Percentiles rank a stretch among this genome's conserved stretches.
Conservation (phyloP, 2,888 invertebrate genomes). For the Acleris literana region DNA sequence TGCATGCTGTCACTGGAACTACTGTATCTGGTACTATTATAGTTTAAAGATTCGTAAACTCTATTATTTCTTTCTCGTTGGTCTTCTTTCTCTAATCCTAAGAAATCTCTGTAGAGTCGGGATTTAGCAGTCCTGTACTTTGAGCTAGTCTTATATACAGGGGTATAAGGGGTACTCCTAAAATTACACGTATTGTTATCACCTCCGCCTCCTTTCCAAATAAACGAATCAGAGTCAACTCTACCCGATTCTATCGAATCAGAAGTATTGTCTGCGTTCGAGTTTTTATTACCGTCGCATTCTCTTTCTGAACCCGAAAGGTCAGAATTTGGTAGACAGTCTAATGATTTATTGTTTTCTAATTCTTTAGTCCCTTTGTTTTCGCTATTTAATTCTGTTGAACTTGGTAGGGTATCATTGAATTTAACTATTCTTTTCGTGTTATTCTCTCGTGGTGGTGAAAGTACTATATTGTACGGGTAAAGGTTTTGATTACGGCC, state of each 20-base stretch:
- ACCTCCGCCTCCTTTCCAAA: slow-evolving; percentile 53
- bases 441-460: slow-evolving; percentile 63
- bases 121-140: slow-evolving; percentile 53
- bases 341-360: background rate
- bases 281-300: slow-evolving; percentile 39
- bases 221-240: slow-evolving; percentile 59
- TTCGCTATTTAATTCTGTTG: background rate
- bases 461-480: slow-evolving; percentile 74
- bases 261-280: slow-evolving; percentile 47
- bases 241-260: slow-evolving; percentile 62
- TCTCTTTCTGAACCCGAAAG: slow-evolving; percentile 42
- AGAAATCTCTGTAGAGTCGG: slow-evolving; percentile 56
- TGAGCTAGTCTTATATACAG: slow-evolving; percentile 54
- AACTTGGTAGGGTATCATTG: slow-evolving; percentile 43
- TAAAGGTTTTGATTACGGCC: slow-evolving; percentile 67
- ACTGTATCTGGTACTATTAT: slow-evolving; percentile 41
- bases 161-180: slow-evolving; percentile 46
- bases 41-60: slow-evolving; percentile 7
- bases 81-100: slow-evolving; percentile 48
- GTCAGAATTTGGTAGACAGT: background rate
- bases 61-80: slow-evolving; percentile 19
- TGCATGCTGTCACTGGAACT: slow-evolving; percentile 48
- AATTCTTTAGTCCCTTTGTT: background rate
- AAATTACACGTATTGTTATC: slow-evolving; percentile 44
- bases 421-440: slow-evolving; percentile 66